Conservation (phyloP, 2,888 invertebrate genomes). For the Campopleginae sp. region DNA sequence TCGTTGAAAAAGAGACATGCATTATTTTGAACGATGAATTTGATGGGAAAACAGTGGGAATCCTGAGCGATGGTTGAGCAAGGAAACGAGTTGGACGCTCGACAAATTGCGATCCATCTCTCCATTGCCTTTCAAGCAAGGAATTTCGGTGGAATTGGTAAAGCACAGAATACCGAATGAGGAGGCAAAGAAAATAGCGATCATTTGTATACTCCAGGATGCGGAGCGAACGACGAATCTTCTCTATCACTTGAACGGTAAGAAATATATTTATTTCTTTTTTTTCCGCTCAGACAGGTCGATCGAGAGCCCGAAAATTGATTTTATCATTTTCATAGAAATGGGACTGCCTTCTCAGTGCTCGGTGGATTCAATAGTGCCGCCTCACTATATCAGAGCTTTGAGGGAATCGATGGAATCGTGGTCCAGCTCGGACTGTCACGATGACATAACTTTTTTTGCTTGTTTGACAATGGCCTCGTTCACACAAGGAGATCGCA, state of each 20-base stretch:
- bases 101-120: constrained; percentile 84
- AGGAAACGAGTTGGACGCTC: constrained; percentile 84
- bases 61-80: constrained; percentile 85
- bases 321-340: constrained; percentile 74
- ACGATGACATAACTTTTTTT: constrained; percentile 81
- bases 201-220: constrained; percentile 85
- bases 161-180: constrained; percentile 81
- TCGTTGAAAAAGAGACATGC: background rate
- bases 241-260: constrained; percentile 85
- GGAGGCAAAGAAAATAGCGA: constrained; percentile 74
- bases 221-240: constrained; percentile 85
- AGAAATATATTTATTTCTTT: constrained; percentile 42
- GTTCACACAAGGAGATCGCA: constrained; percentile 78
- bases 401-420: constrained; percentile 77
- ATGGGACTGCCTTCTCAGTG: constrained; percentile 84
- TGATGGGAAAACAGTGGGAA: constrained; percentile 82
- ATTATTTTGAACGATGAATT: constrained; percentile 5
- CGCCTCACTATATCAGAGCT: constrained; percentile 77
- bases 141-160: constrained; percentile 84
- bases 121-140: constrained; percentile 86
- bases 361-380: constrained; percentile 82
- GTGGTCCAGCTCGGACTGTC: constrained; percentile 79
- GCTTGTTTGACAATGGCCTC: constrained; percentile 84
- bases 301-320: background rate
- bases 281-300: too few species aligned